Base-by-base conservation (phyloP, 2,888 invertebrate species). In the Salticus scenicus region DNA sequence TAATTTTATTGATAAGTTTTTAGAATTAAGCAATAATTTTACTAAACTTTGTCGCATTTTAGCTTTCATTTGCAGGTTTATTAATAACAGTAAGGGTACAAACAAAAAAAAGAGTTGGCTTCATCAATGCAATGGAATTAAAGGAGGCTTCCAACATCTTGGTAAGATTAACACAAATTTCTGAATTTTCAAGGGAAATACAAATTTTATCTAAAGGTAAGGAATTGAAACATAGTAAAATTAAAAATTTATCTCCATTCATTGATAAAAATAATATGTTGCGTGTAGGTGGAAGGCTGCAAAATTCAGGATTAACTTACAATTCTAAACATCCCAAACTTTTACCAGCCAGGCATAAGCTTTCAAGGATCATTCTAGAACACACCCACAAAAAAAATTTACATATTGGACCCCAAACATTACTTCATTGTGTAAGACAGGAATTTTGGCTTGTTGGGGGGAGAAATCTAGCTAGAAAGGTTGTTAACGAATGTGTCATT, bases 181-280 rank as follows among this genome's bases (percentile, higher is more conserved):
- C 10, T 7, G 37, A 37, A 37, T 37, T 37, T 37, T 37, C 10
- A 7, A 7, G 10, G 37, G 37, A 37, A 37, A 37, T 37, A 7
- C 10, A 4, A 37, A 7, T 10, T 37, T 37, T 37, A 10, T 7
- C 37, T 37, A 37, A 37, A 37, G 10, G 10, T 37, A 37, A 37
- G 10, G 37, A 7, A 7, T 4, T 37, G 4, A 37, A 37, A 10
- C 7, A 37, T 37, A 77, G 77, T 57, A 77, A 57, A 24, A 0
- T 51, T 8, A 77, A 14, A 47, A 31, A 7, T 33, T n/a, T 76
- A 47, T 14, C 67, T 51, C 67, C 67, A 37, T 47, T 76, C 17
- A 47, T 76, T 12, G 75, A 67, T 67, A 42, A 4, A 20, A 24
- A 47, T 2, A 28, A 30, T 4, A n/a, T 42, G 5, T 28, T 66